Conservation (phyloP, 2,888 invertebrate genomes). For the Tipula confusa region DNA sequence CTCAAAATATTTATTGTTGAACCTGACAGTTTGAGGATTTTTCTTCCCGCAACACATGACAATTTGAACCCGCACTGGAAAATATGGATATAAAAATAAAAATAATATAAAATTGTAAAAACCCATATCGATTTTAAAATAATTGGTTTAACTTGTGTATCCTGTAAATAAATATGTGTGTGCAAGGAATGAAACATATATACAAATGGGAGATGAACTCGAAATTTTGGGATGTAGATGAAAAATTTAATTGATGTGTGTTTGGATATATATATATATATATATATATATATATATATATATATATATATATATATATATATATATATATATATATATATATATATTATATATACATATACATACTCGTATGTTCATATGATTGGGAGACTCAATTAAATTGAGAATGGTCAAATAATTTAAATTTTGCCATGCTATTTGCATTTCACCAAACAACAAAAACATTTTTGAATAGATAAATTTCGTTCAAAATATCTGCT, state of each 20-base stretch:
- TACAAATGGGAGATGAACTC: no score
- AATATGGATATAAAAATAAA: neutral
- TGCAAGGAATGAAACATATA: no score
- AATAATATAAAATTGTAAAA: neutral
- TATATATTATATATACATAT: neutral
- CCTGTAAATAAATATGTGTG: neutral
- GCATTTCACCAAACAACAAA: no score
- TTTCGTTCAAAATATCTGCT: no score
- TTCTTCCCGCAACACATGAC: neutral
- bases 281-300: neutral
- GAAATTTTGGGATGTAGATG: no score
- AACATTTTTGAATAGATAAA: no score
- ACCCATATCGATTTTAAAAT: slow-evolving; percentile 16
- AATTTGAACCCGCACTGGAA: neutral
- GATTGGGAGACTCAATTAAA: neutral
- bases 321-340: neutral
- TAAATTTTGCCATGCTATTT: no score
- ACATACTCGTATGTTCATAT: neutral
- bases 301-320: neutral
- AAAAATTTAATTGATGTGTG: neutral
- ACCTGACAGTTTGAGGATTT: neutral
- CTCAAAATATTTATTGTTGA: neutral
- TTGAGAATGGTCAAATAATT: neutral
- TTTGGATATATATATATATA: neutral
- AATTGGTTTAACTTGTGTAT: neutral